Evolutionary conservation across 1,140 invertebrate genomes (phyloP).

Genomic region (Sarcophaga peregrina): DNA sequence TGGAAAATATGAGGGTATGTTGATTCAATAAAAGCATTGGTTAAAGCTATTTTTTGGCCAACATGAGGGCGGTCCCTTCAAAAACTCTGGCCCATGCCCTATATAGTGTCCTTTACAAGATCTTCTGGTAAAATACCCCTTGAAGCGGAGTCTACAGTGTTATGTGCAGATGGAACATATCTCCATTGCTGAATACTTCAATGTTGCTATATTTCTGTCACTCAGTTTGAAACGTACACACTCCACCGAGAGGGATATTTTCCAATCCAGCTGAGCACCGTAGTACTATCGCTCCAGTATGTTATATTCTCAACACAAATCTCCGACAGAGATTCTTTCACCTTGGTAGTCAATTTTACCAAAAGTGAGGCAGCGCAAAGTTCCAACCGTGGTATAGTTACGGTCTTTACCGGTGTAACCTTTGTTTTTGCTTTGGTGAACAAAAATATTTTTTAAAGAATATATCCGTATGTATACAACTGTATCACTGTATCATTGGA

Average conservation of each 20-base stretch:
- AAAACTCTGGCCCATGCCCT: conserved; percentile 18
- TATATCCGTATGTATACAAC: conserved; percentile 22
- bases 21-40: background rate
- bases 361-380: conserved; percentile 42
- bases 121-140: background rate
- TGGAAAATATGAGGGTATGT: background rate
- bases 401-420: conserved; percentile 30
- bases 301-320: background rate
- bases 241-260: background rate
- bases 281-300: background rate
- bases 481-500: conserved; percentile 51
- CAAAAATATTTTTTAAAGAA: background rate
- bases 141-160: background rate
- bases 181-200: background rate
- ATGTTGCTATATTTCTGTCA: conserved; percentile 20
- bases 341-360: conserved; percentile 34
- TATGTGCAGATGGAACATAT: background rate
- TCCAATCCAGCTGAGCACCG: background rate
- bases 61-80: background rate
- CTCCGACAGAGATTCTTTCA: background rate
- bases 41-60: too few species aligned
- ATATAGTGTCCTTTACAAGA: conserved; percentile 32
- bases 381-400: conserved; percentile 23
- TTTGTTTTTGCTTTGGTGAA: conserved; percentile 18
- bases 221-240: conserved; percentile 22